Percentiles rank a stretch among this genome's conserved stretches.
phyloP scores from a whole-genome alignment of 2,888 invertebrate species.

The Thereva nobilitata region DNA sequence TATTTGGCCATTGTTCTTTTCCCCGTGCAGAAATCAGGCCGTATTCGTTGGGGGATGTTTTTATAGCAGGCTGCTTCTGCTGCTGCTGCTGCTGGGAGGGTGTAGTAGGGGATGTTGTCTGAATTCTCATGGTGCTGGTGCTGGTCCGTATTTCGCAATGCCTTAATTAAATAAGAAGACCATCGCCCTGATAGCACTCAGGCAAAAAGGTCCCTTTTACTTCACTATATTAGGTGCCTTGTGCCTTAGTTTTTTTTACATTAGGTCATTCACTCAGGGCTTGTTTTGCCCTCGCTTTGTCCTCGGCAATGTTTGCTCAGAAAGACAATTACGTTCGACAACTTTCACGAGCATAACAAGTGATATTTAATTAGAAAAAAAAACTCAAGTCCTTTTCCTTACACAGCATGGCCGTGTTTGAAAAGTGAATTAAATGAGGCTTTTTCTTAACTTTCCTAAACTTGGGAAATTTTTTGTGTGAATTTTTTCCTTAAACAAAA shows the following conservation, averaged over 20 bases:
- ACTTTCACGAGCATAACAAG: background rate
- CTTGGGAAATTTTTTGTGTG: too few species aligned
- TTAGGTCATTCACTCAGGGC: conserved; percentile 2
- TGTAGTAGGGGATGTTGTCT: too few species aligned
- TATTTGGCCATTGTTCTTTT: conserved; percentile 11
- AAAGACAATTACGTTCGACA: conserved; percentile 31
- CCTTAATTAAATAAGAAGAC: conserved; percentile 31
- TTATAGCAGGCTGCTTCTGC: too few species aligned
- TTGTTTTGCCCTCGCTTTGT: conserved; percentile 8
- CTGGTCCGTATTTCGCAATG: background rate
- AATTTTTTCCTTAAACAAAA: too few species aligned
- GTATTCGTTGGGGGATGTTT: conserved; percentile 1
- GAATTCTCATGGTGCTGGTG: too few species aligned
- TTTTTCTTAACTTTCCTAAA: too few species aligned
- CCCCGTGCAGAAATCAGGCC: background rate
- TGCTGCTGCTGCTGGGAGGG: too few species aligned
- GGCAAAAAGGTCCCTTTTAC: conserved; percentile 7
- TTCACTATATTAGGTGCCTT: conserved; percentile 9
- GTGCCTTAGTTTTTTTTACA: conserved; percentile 12
- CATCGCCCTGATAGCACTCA: conserved; percentile 7
- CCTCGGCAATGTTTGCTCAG: conserved; percentile 13
- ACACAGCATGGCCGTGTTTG: background rate
- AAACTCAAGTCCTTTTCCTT: too few species aligned
- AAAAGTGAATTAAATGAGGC: too few species aligned
- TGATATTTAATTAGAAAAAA: too few species aligned